Evolutionary conservation across 2,113 vertebrate genomes (phyloP), one percentile per base, ranked within the genome.

Genomic region (Siniperca knerii): DNA sequence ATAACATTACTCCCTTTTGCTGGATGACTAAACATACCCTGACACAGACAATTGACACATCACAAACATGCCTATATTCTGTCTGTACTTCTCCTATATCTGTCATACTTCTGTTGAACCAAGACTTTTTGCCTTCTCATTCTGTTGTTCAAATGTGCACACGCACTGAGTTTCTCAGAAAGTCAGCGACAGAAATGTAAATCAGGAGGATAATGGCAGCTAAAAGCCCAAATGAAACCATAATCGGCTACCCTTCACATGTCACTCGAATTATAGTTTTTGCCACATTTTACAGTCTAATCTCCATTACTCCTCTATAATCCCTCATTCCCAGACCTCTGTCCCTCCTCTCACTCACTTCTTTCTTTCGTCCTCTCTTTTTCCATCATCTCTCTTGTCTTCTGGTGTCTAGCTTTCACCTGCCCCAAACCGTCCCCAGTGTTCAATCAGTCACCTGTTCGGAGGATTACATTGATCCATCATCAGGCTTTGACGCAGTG

Each of bases 391-490:
- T 10, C 25, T 37, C 16, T 70, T 48, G 11, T 75, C 35, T 68
- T 83, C 52, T 69, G 44, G 33, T 54, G 42, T 73, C 60, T 37
- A 42, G 29, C 15, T 61, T 57, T 35, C 79, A 79, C 81, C 85
- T 85, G 79, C 78, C 84, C 60, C 33, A n/a, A 65, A 71, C 74
- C 5, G 29, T 75, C 71, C 78, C 82, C 48, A 37, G 75, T 82
- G 87, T 91, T 89, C 87, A 77, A 86, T 94, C 90, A 77, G 87
- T 81, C 85, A 92, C 85, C 82, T 89, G 82, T 77, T 85, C 21
- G n/a, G 42, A 52, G 77, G 83, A 67, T 88, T 77, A 35, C 46
- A 35, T 48, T 75, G 86, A 89, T 89, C 54, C 50, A 74, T 93
- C 90, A 81, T 62, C 42, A 8, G 74, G 33, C 55, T 61, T 46